Conservation (phyloP, 2,797 vertebrate genomes). For the Eurystomus glaucurus region DNA sequence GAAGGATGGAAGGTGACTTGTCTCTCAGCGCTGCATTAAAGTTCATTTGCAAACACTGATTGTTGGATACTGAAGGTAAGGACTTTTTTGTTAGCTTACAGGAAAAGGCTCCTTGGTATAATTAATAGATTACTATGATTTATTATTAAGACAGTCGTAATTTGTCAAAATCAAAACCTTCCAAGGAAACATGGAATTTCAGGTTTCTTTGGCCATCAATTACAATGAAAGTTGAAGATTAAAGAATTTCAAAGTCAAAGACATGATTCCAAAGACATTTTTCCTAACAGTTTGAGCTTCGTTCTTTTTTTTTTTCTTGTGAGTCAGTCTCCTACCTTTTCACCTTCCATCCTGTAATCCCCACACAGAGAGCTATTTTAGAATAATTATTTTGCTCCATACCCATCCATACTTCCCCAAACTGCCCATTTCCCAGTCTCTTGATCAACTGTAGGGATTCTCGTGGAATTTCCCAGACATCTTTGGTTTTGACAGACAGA, state of each 20-base stretch:
- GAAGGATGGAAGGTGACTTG: slow-evolving; percentile 86
- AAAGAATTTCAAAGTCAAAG: slow-evolving; percentile 62
- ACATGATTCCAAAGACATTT: background rate
- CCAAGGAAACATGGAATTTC: background rate
- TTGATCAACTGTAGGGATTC: slow-evolving; percentile 98
- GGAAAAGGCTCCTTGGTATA: background rate
- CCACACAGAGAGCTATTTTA: slow-evolving; percentile 74
- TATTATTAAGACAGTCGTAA: slow-evolving; percentile 24
- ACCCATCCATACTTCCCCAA: slow-evolving; percentile 99
- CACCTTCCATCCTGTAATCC: slow-evolving; percentile 85
- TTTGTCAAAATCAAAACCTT: slow-evolving; percentile 58
- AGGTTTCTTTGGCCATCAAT: slow-evolving; percentile 59
- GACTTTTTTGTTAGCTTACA: background rate
- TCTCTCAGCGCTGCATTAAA: slow-evolving; percentile 13
- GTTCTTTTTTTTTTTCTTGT: background rate
- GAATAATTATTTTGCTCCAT: slow-evolving; percentile 85
- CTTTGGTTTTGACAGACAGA: slow-evolving; percentile 99
- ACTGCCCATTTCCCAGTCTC: slow-evolving; percentile 98
- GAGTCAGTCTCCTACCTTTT: slow-evolving; percentile 1
- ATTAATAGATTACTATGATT: slow-evolving; percentile 30
- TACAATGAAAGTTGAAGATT: slow-evolving; percentile 44
- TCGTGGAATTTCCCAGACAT: slow-evolving; percentile 98
- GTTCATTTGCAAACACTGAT: slow-evolving; percentile 30
- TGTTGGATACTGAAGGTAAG: background rate
- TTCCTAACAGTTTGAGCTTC: background rate